Evolutionary conservation across 2,888 invertebrate species (phyloP).

Genomic region (Dicyrtomina minuta): DNA sequence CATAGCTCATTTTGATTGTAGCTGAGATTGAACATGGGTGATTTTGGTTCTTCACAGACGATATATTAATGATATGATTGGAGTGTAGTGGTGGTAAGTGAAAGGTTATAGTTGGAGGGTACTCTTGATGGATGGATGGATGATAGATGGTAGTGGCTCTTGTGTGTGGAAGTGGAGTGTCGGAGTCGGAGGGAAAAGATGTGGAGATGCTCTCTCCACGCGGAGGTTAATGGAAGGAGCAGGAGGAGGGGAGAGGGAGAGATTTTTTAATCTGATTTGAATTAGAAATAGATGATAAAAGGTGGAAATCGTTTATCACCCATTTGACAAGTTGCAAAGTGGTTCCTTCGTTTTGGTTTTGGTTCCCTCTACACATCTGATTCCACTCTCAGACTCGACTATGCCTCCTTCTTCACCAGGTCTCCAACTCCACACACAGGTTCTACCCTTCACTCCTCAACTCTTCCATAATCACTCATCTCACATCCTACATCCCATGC

Average conservation of each 20-base stretch:
- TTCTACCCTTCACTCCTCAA: not conserved
- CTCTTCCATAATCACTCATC: too few relatives aligned
- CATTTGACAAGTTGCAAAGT: slow-evolving; percentile 53
- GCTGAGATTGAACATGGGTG: too few relatives aligned
- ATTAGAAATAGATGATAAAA: slow-evolving; percentile 53
- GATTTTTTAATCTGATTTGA: slow-evolving; percentile 53
- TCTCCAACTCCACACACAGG: too few relatives aligned
- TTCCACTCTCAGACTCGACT: too few relatives aligned
- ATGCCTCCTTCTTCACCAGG: too few relatives aligned
- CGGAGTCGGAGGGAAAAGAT: not conserved
- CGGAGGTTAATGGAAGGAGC: slow-evolving; percentile 45
- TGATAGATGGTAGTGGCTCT: slow-evolving; percentile 43
- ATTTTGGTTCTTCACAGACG: too few relatives aligned
- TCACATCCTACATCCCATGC: not conserved
- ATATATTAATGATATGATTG: too few relatives aligned
- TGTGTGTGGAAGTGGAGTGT: not conserved
- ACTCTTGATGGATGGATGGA: slow-evolving; percentile 35
- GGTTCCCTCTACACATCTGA: too few relatives aligned
- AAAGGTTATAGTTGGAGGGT: too few relatives aligned
- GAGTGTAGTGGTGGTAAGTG: too few relatives aligned
- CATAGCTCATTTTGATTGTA: too few relatives aligned
- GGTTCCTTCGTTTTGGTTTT: slow-evolving; percentile 6
- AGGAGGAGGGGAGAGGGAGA: slow-evolving; percentile 37
- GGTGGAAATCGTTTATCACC: slow-evolving; percentile 53
- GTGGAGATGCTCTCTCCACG: not conserved